Conservation (phyloP, 2,797 vertebrate genomes). For the Lacerta agilis region DNA sequence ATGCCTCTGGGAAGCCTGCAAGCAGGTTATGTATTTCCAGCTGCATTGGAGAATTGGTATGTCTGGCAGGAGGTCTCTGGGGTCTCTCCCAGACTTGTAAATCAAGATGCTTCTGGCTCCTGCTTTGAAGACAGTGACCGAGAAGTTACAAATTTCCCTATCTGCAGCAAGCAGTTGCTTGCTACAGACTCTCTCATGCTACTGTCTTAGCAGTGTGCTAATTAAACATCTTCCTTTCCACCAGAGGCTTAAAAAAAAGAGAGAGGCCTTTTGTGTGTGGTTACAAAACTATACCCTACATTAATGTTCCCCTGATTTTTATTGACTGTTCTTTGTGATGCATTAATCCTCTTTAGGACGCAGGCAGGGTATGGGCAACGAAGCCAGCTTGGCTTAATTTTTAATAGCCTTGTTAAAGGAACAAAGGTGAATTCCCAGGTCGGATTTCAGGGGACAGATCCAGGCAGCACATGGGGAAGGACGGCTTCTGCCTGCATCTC, state of each 20-base stretch:
- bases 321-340: not conserved
- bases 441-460: not conserved
- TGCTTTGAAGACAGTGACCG: no score
- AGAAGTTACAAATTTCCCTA: not conserved
- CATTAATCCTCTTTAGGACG: not conserved
- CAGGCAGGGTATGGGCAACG: not conserved
- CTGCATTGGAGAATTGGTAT: no score
- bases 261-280: not conserved
- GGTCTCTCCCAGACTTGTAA: not conserved
- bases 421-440: not conserved
- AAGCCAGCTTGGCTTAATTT: slow-evolving; percentile 12
- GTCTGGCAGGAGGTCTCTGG: not conserved
- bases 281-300: not conserved
- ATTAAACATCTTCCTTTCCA: no score
- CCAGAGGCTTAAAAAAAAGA: not conserved
- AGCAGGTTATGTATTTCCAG: no score
- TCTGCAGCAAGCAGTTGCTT: not conserved
- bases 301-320: not conserved
- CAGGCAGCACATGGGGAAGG: not conserved
- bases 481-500: not conserved
- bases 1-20: no score
- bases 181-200: not conserved
- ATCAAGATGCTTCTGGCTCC: not conserved
- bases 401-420: slow-evolving; percentile 5
- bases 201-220: not conserved